These are phyloP conservation scores for Montipora foliosa DNA, from an alignment of 64 coral and sea anemone species.

Conservation along the genomic window DNA sequence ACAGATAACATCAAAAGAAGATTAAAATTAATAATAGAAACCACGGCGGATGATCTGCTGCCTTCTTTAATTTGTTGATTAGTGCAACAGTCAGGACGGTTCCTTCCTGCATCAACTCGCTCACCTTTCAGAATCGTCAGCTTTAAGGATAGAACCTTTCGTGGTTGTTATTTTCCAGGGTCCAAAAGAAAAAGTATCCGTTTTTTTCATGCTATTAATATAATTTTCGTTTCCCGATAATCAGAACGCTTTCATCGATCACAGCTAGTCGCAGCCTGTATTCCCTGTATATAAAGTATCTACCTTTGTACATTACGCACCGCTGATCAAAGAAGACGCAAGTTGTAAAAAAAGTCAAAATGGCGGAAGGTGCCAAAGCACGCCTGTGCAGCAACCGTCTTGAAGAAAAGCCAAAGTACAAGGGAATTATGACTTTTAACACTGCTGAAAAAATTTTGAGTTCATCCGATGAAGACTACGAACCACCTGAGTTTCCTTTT, in stretches of 20 bases:
- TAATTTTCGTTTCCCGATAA: background rate
- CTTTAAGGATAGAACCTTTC: slow-evolving; percentile 90
- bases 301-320: background rate
- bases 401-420: background rate
- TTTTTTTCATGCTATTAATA: slow-evolving; percentile 65
- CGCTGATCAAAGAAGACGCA: background rate
- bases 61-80: too few species aligned
- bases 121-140: slow-evolving; percentile 80
- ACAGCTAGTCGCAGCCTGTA: too few species aligned
- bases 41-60: too few species aligned
- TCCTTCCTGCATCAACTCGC: too few species aligned
- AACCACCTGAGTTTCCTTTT: slow-evolving; percentile 58
- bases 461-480: slow-evolving; percentile 36
- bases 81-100: too few species aligned
- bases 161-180: slow-evolving; percentile 84
- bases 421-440: slow-evolving; percentile 54
- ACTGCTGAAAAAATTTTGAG: slow-evolving; percentile 19
- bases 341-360: background rate
- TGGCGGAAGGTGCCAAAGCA: background rate
- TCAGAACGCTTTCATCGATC: background rate
- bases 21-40: too few species aligned
- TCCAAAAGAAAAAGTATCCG: slow-evolving; percentile 86
- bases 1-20: too few species aligned
- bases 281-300: too few species aligned
- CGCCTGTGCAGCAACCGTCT: background rate